Conservation (phyloP, 2,113 vertebrate genomes). For the Prinia subflava region DNA sequence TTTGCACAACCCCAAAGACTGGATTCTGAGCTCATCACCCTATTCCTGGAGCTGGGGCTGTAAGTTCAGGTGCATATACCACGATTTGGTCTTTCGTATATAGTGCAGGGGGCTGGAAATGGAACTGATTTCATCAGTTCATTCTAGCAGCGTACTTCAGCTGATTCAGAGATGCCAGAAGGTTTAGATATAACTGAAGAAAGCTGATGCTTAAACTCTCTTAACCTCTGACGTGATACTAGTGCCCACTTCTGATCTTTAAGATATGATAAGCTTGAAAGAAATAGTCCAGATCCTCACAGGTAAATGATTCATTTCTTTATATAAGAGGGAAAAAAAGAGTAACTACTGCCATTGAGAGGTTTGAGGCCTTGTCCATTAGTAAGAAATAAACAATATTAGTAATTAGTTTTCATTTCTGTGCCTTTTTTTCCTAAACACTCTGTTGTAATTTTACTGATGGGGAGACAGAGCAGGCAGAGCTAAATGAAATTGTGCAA, state of each 20-base stretch:
- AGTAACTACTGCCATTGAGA: not conserved
- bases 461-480: not conserved
- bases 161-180: conserved; percentile 25
- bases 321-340: not conserved
- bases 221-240: not conserved
- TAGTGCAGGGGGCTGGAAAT: not conserved
- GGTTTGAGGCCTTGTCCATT: not conserved
- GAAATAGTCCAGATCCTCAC: not conserved
- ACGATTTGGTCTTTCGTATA: not conserved
- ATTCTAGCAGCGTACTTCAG: not conserved
- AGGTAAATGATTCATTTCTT: not conserved
- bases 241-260: not conserved
- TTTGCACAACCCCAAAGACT: not conserved
- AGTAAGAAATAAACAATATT: not conserved
- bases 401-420: not conserved
- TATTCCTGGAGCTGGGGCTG: not conserved
- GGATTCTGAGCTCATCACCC: not conserved
- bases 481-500: not conserved
- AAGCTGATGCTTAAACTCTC: conserved; percentile 13
- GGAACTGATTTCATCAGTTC: not conserved
- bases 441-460: not conserved
- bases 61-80: not conserved
- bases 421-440: not conserved
- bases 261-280: not conserved
- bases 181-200: not conserved